Evolutionary conservation across 2,113 vertebrate species (phyloP).

Genomic region (Prietella phreatophila): DNA sequence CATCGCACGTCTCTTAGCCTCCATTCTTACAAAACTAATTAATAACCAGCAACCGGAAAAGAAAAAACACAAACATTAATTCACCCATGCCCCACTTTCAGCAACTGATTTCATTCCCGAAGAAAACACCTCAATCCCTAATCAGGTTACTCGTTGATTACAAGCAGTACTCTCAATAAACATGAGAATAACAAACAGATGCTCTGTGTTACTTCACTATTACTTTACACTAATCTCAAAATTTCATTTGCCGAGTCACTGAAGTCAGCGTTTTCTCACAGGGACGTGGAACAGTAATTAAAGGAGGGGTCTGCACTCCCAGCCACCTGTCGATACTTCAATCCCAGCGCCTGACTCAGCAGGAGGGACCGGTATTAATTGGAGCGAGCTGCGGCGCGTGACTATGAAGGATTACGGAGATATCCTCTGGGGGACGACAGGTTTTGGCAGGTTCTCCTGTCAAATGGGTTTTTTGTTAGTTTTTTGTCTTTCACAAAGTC

Average conservation of each 20-base stretch:
- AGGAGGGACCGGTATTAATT: constrained; percentile 56
- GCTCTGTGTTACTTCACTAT: constrained; percentile 40
- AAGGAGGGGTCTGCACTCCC: constrained; percentile 40
- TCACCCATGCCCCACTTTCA: background rate
- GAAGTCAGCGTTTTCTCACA: constrained; percentile 58
- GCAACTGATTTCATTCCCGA: background rate
- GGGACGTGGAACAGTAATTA: constrained; percentile 38
- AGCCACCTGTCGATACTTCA: constrained; percentile 58
- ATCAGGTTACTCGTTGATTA: constrained; percentile 25
- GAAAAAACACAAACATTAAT: constrained; percentile 8
- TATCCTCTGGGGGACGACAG: constrained; percentile 23
- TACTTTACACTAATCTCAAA: constrained; percentile 56
- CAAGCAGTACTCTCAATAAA: constrained; percentile 19
- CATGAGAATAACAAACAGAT: constrained; percentile 28
- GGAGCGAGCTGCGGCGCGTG: constrained; percentile 51
- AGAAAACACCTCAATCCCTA: constrained; percentile 42
- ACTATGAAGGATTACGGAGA: constrained; percentile 40
- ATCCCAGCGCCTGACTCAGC: constrained; percentile 54
- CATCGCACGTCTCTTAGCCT: background rate
- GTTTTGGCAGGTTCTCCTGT: background rate
- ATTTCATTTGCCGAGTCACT: constrained; percentile 53
- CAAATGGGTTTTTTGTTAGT: background rate
- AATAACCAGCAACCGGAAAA: constrained; percentile 41
- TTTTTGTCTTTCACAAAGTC: background rate
- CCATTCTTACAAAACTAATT: constrained; percentile 56